Conservation (phyloP, 2,888 invertebrate genomes). For the Torymus auratus region DNA sequence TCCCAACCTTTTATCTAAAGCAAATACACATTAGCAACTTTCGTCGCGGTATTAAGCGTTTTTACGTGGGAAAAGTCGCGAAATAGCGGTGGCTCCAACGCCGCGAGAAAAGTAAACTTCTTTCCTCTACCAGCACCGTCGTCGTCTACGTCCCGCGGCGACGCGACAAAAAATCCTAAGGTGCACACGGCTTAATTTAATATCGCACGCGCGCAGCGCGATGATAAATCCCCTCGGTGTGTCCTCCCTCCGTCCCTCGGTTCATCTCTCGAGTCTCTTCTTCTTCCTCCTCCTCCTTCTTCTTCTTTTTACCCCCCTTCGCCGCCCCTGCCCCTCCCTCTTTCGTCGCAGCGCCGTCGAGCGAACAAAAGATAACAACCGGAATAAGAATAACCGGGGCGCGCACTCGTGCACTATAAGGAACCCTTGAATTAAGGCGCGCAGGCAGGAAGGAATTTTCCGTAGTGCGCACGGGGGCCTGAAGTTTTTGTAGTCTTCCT, state of each 20-base stretch:
- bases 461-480: too few relatives aligned
- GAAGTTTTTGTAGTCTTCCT: too few relatives aligned
- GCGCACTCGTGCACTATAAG: constrained; percentile 38
- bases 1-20: too few relatives aligned
- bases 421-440: constrained; percentile 62
- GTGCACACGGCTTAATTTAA: constrained; percentile 68
- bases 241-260: constrained; percentile 34
- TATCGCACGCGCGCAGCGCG: constrained; percentile 60
- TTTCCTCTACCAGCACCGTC: not conserved
- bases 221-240: constrained; percentile 66
- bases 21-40: too few relatives aligned
- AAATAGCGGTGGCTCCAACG: not conserved
- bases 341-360: constrained; percentile 41
- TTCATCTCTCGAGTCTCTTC: too few relatives aligned
- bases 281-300: constrained; percentile 35
- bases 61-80: constrained; percentile 24
- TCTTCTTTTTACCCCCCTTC: constrained; percentile 42
- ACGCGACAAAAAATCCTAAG: constrained; percentile 65
- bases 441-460: constrained; percentile 35
- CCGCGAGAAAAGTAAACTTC: constrained; percentile 12
- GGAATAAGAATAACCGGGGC: constrained; percentile 61
- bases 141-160: constrained; percentile 12
- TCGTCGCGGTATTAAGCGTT: constrained; percentile 34
- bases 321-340: constrained; percentile 38
- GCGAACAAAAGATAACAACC: constrained; percentile 67